Conservation (phyloP, 2,113 vertebrate species). For the Apaloderma vittatum region DNA sequence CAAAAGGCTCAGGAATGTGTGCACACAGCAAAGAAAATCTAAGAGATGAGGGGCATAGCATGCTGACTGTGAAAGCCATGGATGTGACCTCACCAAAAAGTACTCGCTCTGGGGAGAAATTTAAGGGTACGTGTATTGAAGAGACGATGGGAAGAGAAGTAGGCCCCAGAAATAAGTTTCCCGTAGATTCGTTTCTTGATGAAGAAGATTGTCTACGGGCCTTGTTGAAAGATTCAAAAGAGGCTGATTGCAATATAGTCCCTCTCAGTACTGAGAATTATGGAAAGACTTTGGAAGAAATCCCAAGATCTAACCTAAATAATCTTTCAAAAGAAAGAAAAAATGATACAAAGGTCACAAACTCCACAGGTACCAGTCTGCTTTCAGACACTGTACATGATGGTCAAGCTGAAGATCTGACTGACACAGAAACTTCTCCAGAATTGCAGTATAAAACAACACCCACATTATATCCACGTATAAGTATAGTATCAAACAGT, state of each 20-base stretch:
- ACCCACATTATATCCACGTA: fast-evolving
- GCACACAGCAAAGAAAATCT: background rate
- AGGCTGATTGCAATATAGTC: background rate
- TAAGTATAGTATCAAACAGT: background rate
- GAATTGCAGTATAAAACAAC: background rate
- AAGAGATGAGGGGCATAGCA: background rate
- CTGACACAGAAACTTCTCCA: background rate
- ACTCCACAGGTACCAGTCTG: background rate
- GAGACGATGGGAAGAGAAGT: background rate
- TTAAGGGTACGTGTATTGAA: background rate
- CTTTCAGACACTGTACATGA: background rate
- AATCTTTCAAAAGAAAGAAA: background rate
- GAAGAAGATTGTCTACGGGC: background rate
- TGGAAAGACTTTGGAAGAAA: background rate
- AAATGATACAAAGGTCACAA: background rate
- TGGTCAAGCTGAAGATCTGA: background rate
- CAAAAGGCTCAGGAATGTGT: background rate
- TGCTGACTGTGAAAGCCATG: background rate
- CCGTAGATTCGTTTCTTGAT: background rate
- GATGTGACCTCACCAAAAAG: background rate
- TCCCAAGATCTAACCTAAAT: background rate
- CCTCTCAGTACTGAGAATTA: background rate
- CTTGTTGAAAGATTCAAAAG: background rate
- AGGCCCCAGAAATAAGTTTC: background rate
- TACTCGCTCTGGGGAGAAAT: background rate